Evolutionary conservation across 1,140 invertebrate species (phyloP).

Genomic region (Aricia agestis): DNA sequence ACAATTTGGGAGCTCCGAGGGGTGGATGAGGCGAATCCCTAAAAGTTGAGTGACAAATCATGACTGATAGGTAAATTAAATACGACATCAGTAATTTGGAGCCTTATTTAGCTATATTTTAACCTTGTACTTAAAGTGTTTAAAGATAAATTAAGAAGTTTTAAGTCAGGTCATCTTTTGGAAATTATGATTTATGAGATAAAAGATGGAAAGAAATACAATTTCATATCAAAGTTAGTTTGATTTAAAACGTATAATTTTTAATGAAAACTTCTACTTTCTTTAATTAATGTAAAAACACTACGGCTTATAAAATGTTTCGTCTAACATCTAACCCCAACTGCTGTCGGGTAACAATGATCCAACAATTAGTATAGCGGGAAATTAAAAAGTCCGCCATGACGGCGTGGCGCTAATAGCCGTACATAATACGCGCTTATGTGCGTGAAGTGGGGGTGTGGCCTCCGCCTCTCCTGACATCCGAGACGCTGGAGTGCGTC

Average conservation of each 20-base stretch:
- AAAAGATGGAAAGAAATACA: too few species aligned
- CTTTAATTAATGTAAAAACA: too few species aligned
- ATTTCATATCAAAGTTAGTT: too few species aligned
- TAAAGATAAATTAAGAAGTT: too few species aligned
- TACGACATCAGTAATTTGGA: not conserved
- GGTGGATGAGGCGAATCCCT: slow-evolving; percentile 52
- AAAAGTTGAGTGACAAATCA: slow-evolving; percentile 29
- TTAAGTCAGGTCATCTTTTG: too few species aligned
- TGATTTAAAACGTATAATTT: too few species aligned
- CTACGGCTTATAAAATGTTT: too few species aligned
- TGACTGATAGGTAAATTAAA: slow-evolving; percentile 17
- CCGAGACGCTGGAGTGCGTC: slow-evolving; percentile 67
- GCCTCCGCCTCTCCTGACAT: slow-evolving; percentile 68
- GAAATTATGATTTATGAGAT: too few species aligned
- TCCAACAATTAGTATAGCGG: not conserved
- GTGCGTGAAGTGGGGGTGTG: slow-evolving; percentile 72
- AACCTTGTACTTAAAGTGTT: too few species aligned
- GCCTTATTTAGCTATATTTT: too few species aligned
- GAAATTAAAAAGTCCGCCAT: slow-evolving; percentile 71
- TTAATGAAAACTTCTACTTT: too few species aligned
- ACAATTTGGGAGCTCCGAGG: slow-evolving; percentile 47
- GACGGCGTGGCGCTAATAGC: slow-evolving; percentile 70
- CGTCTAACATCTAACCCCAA: not conserved
- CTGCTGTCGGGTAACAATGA: not conserved
- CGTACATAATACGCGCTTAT: slow-evolving; percentile 75